Evolutionary conservation across 2,797 vertebrate species (phyloP), one percentile per base, ranked within the genome.

Genomic region (Buceros bicornis): DNA sequence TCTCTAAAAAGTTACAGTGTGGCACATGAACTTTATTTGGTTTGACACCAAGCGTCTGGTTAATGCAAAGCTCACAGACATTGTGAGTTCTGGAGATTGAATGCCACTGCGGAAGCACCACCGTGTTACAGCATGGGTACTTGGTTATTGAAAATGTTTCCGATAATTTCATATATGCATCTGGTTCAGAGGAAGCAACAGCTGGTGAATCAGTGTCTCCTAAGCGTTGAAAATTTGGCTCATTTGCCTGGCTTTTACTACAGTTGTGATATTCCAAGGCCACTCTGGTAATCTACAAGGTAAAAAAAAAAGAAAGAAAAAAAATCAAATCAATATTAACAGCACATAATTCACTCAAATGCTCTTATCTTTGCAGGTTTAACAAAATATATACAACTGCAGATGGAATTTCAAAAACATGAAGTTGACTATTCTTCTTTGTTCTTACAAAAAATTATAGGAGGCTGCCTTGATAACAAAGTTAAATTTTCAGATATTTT

Each of bases 211-310:
- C 96, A 13, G 37, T 80, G 28, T 80, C 95, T 78, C 84, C 86
- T 67, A 95, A 61, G 13, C 82, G 95, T 51, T 97, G 95, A 42
- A 93, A 85, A 26, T 85, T 95, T 73, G 58, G 89, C 42, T 97
- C 89, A 67, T 96, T 87, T 89, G 85, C 91, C 66, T 94, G 96
- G 96, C 97, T 98, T 81, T 93, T 82, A 7, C 98, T 98, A 97
- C 99, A 99, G 94, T 98, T 98, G 97, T 99, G 98, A 96, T 99
- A 99, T 70, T 99, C 98, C 96, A 99, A 96, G 78, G 99, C 99
- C 89, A 99, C 93, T 94, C 99, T 98, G 80, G 98, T 99, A 94
- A 99, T 98, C 99, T 99, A 91, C 10, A 64, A 70, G 2, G 3
- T 3, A 3, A 11, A 6, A 11, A 51, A 48, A 66, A 89, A 40